phyloP scores from a whole-genome alignment of 1,140 invertebrate species.

The Aphis craccivora region DNA sequence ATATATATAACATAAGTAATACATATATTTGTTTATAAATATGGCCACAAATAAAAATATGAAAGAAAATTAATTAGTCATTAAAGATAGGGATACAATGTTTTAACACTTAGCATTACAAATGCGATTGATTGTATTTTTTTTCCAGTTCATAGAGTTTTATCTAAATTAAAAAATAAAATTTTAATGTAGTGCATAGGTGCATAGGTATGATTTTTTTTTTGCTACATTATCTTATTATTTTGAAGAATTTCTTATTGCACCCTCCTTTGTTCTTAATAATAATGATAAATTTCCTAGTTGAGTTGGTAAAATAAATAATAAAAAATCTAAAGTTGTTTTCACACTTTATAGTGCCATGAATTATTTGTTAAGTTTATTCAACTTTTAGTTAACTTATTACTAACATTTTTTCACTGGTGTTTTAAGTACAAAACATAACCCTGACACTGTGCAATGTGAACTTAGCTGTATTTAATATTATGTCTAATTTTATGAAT shows the following conservation, averaged over 20 bases:
- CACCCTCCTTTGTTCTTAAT: background rate
- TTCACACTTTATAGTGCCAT: background rate
- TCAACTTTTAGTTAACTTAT: background rate
- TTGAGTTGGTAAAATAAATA: background rate
- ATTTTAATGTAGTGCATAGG: background rate
- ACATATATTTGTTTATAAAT: conserved; percentile 35
- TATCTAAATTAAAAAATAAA: background rate
- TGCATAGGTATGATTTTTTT: background rate
- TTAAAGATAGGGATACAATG: conserved; percentile 63
- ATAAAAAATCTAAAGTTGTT: background rate
- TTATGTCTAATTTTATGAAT: background rate
- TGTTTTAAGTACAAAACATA: background rate
- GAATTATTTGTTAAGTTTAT: background rate
- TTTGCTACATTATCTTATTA: background rate
- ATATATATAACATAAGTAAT: background rate
- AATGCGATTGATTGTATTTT: background rate
- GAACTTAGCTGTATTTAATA: background rate
- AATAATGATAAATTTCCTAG: background rate
- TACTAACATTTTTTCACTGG: background rate
- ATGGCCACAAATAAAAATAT: conserved; percentile 63
- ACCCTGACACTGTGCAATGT: background rate
- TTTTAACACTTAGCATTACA: background rate
- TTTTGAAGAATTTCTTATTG: too few species aligned
- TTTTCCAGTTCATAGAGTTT: background rate
- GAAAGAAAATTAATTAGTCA: conserved; percentile 61